Conservation (phyloP, 2,888 invertebrate genomes). For the Glyphotaelius pellucidus region DNA sequence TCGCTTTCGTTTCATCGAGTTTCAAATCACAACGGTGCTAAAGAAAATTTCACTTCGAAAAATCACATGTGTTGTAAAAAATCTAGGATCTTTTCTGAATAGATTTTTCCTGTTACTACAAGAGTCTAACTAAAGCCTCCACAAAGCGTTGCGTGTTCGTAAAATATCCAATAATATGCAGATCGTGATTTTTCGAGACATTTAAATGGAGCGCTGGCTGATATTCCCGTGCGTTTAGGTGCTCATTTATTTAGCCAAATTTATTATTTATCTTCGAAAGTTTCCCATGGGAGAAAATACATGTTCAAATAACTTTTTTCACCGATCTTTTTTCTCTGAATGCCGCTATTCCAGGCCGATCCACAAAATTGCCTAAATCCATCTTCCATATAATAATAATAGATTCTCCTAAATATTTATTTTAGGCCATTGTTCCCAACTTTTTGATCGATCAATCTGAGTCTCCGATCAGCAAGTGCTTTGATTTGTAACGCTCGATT, state of each 20-base stretch:
- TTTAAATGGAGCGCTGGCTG: not conserved
- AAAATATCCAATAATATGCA: constrained; percentile 10
- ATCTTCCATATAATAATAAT: too few species aligned
- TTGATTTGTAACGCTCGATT: too few species aligned
- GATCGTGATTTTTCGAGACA: constrained; percentile 8
- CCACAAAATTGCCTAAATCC: too few species aligned
- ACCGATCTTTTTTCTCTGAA: not conserved
- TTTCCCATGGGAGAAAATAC: not conserved
- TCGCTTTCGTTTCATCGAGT: too few species aligned
- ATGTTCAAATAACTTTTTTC: not conserved
- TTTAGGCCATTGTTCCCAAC: too few species aligned
- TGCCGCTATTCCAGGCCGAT: not conserved
- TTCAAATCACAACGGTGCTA: too few species aligned
- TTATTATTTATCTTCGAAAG: not conserved
- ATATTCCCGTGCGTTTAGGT: not conserved
- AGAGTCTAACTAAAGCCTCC: not conserved
- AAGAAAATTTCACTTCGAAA: too few species aligned
- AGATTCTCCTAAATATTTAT: too few species aligned
- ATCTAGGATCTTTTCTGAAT: not conserved
- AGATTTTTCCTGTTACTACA: not conserved
- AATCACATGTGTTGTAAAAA: too few species aligned
- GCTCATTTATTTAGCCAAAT: constrained; percentile 3
- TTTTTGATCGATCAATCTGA: too few species aligned
- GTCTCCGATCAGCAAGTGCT: too few species aligned
- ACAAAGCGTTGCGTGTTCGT: constrained; percentile 10